Evolutionary conservation across 2,797 vertebrate species (phyloP), one percentile per base, ranked within the genome.

Genomic region (Brotogeris chrysoptera): DNA sequence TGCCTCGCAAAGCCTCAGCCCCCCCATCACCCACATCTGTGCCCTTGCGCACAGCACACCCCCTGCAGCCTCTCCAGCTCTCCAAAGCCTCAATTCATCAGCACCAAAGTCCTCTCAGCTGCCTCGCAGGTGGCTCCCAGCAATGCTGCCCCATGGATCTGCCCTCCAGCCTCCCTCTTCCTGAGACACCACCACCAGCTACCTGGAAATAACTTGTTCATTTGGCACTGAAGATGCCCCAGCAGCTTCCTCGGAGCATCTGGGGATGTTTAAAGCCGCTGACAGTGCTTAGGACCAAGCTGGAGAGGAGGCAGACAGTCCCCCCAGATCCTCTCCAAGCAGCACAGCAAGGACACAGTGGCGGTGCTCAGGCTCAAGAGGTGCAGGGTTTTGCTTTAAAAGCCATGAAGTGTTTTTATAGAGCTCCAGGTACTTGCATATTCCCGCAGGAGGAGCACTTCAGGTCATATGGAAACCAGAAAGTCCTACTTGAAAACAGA

Each of bases 371-470:
- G 82, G 84, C 70, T 87, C 5, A 4, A 93, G 65, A 94, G 86
- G 83, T 64, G 85, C 49, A 76, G 90, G 59, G 71, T 59, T 91
- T 52, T 93, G 43, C 90, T 95, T 81, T 64, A 88, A 93, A 94
- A 95, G 83, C 77, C 92, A 81, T 90, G 39, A 92, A 94, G 95
- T 90, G 69, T 80, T 87, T 94, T 79, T 88, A 70, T 77, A 88
- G 70, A 92, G 87, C 79, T 90, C 83, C 70, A 80, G 91, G 89
- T 88, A 96, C 95, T 87, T 93, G 86, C 92, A 38, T 60, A 85
- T 81, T 96, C 90, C 59, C 93, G 65, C 83, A 76, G 84, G 81
- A 97, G 93, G 92, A 97, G 71, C 94, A 95, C 92, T 95, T 97
- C 90, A 91, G 73, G 86, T 90, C 96, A 81, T 53, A 93, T 57